Percentiles rank a stretch among this genome's conserved stretches.
Conservation (phyloP, 2,888 invertebrate species). For the Macaria notata region DNA sequence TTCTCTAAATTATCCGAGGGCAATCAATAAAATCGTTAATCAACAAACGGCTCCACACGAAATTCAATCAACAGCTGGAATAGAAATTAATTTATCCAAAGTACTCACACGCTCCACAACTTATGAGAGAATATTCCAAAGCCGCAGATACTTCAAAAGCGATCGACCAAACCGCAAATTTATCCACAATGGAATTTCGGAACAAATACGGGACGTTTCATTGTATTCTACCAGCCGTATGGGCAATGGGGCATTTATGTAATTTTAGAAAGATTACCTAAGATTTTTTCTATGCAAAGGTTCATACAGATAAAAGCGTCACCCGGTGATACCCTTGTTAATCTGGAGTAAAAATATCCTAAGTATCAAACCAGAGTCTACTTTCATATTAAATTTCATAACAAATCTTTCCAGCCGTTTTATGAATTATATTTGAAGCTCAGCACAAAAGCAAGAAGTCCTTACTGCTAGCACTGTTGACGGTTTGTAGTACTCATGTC, state of each 20-base stretch:
- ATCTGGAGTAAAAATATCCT: too few relatives aligned
- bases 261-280: too few relatives aligned
- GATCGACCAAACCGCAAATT: slow-evolving; percentile 35
- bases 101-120: slow-evolving; percentile 23
- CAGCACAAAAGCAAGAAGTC: neutral
- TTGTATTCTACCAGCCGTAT: slow-evolving; percentile 5
- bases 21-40: neutral
- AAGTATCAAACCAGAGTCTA: too few relatives aligned
- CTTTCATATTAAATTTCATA: too few relatives aligned
- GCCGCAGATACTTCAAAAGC: slow-evolving; percentile 37
- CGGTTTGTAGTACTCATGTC: slow-evolving; percentile 16
- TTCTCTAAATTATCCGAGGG: too few relatives aligned
- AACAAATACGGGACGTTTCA: slow-evolving; percentile 16
- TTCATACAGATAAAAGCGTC: too few relatives aligned
- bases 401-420: too few relatives aligned
- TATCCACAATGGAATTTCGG: slow-evolving; percentile 24
- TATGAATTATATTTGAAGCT: too few relatives aligned
- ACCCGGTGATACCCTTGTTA: too few relatives aligned
- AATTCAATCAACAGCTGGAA: slow-evolving; percentile 3
- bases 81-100: slow-evolving; percentile 11
- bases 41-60: neutral
- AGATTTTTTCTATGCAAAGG: too few relatives aligned
- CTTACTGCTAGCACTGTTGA: slow-evolving; percentile 11
- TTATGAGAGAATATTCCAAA: slow-evolving; percentile 31
- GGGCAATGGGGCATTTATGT: neutral